Evolutionary conservation across 2,113 vertebrate genomes (phyloP), one percentile per base, ranked within the genome.

Genomic region (Silurus asotus): DNA sequence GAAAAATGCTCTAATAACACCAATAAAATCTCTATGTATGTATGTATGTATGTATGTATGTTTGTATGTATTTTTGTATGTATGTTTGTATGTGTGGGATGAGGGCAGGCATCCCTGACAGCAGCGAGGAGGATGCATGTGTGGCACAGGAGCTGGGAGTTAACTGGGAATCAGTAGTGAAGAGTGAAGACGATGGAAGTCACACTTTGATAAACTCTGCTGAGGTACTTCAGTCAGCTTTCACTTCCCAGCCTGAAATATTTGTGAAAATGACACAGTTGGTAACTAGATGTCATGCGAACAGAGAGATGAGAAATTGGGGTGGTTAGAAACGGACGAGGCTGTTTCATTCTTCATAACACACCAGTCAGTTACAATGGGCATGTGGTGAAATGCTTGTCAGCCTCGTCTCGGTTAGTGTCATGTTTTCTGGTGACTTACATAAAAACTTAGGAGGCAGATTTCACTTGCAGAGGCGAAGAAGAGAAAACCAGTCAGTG

Each of bases 41-140:
- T 58, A 28, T 23, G 59, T n/a, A 6, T 15, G 67, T 86, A 3
- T 86, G 53, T 23, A 48, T 61, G 65, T 48, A 10, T 37, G 8
- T 19, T 49, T 74, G 4, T 61, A 17, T 20, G 6, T 88, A 15
- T 37, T 7, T 19, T 20, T 86, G 70, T 74, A 0, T 64, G 5
- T 86, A 55, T 51, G 55, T 61, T 37, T 37, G 37, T 37, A 37
- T 37, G 37, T 37, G 37, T 37, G 37, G 37, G 37, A 56, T 49
- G 55, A 4, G 6, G 13, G 23, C 87, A 99, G 98, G 96, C 89
- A 95, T 97, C 87, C 98, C 98, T 49, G 96, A 96, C 88, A 94
- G 93, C 48, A 95, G 92, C 88, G 85, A 92, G 56, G 96, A 96
- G 87, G 96, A 98, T 86, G 88, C 93, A 48, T 72, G 88, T 61